Percentiles rank a stretch among this genome's conserved stretches.
These are phyloP conservation scores for Oikopleura dioica DNA, from an alignment of 23 tunicate genomes.

Conservation along the genomic window DNA sequence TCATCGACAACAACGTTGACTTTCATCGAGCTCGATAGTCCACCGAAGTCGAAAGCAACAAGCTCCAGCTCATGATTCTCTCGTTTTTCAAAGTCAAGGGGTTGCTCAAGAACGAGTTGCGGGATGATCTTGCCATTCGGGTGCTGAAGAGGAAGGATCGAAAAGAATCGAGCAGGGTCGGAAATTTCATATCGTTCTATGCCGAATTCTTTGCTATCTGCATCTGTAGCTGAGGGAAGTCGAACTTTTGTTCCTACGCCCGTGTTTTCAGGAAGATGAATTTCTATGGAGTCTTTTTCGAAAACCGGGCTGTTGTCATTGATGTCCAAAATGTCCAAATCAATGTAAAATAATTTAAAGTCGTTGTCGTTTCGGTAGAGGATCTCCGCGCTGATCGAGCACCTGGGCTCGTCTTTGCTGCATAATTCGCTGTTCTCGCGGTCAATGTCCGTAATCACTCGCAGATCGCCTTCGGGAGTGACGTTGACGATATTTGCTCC, in stretches of 20 bases:
- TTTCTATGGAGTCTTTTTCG: neutral
- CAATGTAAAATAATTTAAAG: neutral
- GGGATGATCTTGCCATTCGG: neutral
- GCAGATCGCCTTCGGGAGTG: neutral
- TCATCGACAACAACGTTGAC: neutral
- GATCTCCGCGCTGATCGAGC: neutral
- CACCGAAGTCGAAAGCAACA: neutral
- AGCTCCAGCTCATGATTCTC: neutral
- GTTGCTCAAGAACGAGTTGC: neutral
- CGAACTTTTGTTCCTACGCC: neutral
- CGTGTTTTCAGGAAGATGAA: neutral
- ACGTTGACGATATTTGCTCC: neutral
- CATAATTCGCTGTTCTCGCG: constrained; percentile 1
- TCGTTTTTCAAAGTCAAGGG: neutral
- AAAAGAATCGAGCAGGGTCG: neutral
- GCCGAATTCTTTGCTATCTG: neutral
- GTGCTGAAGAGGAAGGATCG: neutral
- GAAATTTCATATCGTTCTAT: neutral
- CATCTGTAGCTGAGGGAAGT: constrained; percentile 8
- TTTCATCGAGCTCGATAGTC: neutral
- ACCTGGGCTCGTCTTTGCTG: neutral
- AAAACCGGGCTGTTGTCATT: constrained; percentile 9
- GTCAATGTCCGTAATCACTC: neutral
- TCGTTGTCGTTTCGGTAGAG: neutral
- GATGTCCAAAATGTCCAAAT: neutral